Conservation (phyloP, 2,113 vertebrate species). For the Aleadryas rufinucha region DNA sequence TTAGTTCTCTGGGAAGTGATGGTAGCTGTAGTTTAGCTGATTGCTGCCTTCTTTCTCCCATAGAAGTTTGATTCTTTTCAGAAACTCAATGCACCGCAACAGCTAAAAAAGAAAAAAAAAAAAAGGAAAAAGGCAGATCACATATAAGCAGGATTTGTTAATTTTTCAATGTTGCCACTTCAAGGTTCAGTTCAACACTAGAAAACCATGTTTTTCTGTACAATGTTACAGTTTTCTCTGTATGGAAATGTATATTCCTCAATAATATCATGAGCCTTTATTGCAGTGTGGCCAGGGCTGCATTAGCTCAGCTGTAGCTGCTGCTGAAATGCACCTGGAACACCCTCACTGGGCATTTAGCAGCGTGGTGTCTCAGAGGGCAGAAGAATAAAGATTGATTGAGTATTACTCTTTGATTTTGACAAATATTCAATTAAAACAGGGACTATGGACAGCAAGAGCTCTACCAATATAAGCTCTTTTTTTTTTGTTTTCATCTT, state of each 20-base stretch:
- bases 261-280: not conserved
- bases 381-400: not conserved
- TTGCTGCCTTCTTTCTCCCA: not conserved
- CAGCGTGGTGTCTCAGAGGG: not conserved
- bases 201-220: rapidly evolving
- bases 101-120: too few relatives aligned
- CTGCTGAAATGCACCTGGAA: not conserved
- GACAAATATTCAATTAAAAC: not conserved
- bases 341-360: not conserved
- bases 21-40: not conserved
- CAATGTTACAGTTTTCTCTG: not conserved
- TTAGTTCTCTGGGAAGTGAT: not conserved
- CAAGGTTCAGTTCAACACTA: not conserved
- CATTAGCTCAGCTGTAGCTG: not conserved
- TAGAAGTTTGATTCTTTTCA: not conserved
- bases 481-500: not conserved
- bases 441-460: not conserved
- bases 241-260: not conserved
- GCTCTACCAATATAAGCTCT: not conserved
- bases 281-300: not conserved
- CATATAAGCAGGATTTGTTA: not conserved
- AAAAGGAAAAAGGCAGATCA: not conserved
- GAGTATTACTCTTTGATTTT: not conserved
- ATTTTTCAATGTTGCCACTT: not conserved
- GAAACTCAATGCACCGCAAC: not conserved